These are phyloP conservation scores for Phaethon lepturus DNA, from an alignment of 2,113 vertebrate genomes.

Conservation along the genomic window DNA sequence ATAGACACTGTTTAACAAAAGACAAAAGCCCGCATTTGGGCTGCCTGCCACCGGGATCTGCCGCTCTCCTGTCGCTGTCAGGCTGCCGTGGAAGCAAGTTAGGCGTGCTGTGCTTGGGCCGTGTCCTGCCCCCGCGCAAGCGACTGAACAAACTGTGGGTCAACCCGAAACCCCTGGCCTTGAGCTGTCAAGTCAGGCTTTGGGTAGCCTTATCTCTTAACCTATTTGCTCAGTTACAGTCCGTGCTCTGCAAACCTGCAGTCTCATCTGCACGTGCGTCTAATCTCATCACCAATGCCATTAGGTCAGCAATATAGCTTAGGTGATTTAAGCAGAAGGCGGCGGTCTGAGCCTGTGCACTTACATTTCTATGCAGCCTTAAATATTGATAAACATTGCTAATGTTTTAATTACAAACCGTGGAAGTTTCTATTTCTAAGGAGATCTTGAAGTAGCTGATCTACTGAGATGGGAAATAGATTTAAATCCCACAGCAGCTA, in stretches of 20 bases:
- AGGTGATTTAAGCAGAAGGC: neutral
- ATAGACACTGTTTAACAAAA: neutral
- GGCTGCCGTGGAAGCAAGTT: neutral
- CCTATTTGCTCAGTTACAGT: neutral
- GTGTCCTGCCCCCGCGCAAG: rapidly evolving
- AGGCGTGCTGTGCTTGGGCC: rapidly evolving
- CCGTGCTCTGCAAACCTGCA: rapidly evolving
- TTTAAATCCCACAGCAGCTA: neutral
- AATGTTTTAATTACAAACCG: neutral
- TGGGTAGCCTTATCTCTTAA: neutral
- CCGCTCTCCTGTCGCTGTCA: neutral
- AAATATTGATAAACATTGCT: neutral
- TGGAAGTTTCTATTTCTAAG: neutral
- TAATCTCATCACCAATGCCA: rapidly evolving
- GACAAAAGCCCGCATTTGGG: neutral
- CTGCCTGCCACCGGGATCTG: neutral
- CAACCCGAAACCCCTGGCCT: neutral
- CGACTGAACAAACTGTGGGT: neutral
- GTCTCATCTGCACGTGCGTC: rapidly evolving
- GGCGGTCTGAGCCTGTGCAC: neutral
- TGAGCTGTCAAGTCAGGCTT: neutral
- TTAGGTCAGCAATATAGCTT: rapidly evolving
- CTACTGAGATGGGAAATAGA: neutral
- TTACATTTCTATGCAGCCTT: rapidly evolving
- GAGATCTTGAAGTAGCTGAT: neutral